A percentile compares a stretch with the other conserved stretches of the same genome.
These are phyloP conservation scores for Fulica atra DNA, from an alignment of 2,113 vertebrate species.

Conservation along the genomic window DNA sequence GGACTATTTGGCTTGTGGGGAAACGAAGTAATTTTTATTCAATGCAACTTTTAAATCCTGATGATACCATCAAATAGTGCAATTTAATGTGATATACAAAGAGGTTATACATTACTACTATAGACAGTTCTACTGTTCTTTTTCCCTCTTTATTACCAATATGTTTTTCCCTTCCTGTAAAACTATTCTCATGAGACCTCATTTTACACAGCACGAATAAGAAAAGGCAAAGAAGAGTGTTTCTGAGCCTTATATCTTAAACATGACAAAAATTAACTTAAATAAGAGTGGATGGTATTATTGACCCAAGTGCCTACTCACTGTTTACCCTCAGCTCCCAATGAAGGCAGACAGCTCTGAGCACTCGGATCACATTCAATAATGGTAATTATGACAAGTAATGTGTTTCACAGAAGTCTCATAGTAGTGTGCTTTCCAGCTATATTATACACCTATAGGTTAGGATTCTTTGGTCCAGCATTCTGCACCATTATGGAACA, in stretches of 20 bases:
- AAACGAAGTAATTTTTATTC: constrained; percentile 12
- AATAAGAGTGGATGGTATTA: constrained; percentile 10
- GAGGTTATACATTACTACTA: neutral
- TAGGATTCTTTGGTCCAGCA: neutral
- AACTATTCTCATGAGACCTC: neutral
- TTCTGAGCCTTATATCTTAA: neutral
- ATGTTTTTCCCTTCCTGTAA: neutral
- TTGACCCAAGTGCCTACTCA: neutral
- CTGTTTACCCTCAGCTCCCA: neutral
- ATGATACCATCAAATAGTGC: neutral
- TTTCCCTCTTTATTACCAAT: neutral
- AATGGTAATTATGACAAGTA: neutral
- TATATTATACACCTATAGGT: neutral
- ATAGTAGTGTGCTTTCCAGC: neutral
- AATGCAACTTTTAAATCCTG: neutral
- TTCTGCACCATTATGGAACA: neutral
- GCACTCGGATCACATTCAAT: constrained; percentile 25
- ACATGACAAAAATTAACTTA: constrained; percentile 31
- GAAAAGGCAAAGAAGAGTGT: neutral
- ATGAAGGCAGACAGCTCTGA: neutral
- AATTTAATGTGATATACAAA: constrained; percentile 15
- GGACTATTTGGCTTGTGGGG: neutral
- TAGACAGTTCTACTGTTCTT: neutral
- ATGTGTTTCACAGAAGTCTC: neutral
- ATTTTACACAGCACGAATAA: neutral